phyloP scores from a whole-genome alignment of 2,113 vertebrate species.

The Hirundichthys speculiger region DNA sequence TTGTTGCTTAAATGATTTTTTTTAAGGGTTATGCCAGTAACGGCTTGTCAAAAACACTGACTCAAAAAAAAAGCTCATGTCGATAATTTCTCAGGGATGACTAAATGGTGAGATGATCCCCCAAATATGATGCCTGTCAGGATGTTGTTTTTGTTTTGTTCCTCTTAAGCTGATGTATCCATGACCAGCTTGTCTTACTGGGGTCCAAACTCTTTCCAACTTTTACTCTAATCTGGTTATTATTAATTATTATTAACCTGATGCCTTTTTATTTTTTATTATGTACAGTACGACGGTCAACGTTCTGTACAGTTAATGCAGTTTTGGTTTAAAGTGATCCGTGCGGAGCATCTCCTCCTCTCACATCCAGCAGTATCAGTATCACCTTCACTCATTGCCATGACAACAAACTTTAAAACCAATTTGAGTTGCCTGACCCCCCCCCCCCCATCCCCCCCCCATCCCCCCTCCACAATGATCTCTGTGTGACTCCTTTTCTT shows the following conservation, averaged over 20 bases:
- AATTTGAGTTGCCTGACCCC: neutral
- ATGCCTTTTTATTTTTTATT: neutral
- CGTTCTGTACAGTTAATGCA: neutral
- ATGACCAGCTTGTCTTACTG: too few species aligned
- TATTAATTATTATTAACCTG: neutral
- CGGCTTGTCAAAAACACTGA: too few species aligned
- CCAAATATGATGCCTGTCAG: too few species aligned
- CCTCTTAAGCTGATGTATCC: too few species aligned
- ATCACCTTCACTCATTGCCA: slow-evolving; percentile 29
- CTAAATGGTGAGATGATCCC: too few species aligned
- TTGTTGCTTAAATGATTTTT: too few species aligned
- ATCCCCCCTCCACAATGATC: neutral
- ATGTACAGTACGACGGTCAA: neutral
- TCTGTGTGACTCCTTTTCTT: neutral
- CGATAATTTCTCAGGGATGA: too few species aligned
- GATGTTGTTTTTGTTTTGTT: too few species aligned
- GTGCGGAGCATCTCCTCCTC: slow-evolving; percentile 1
- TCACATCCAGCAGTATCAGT: slow-evolving; percentile 21
- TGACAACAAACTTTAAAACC: slow-evolving; percentile 46
- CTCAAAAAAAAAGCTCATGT: too few species aligned
- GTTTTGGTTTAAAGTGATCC: neutral
- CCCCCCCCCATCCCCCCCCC: neutral
- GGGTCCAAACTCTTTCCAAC: neutral
- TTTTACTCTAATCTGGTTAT: neutral
- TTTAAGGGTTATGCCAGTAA: too few species aligned